A percentile compares a stretch with the other conserved stretches of the same genome.
Conservation (phyloP, 2,888 invertebrate species). For the Elegia similella region DNA sequence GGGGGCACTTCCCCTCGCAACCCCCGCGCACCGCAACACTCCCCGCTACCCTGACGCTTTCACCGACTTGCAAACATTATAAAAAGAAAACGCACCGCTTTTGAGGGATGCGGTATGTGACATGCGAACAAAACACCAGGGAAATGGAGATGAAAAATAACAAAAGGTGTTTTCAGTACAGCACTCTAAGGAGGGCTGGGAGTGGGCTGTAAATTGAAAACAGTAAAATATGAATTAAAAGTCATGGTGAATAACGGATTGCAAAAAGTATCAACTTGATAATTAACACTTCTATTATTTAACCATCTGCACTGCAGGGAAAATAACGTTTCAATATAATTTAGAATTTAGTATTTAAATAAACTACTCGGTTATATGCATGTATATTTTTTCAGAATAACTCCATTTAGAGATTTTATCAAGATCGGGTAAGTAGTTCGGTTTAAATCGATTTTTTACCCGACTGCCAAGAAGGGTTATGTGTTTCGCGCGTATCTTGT, state of each 20-base stretch:
- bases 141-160: conserved; percentile 56
- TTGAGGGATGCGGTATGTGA: conserved; percentile 63
- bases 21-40: conserved; percentile 36
- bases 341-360: too few species aligned
- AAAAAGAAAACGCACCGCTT: conserved; percentile 70
- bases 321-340: too few species aligned
- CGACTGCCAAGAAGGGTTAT: too few species aligned
- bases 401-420: too few species aligned
- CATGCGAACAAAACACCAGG: conserved; percentile 55
- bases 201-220: conserved; percentile 15
- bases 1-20: conserved; percentile 73
- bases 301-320: too few species aligned
- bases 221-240: neutral
- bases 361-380: too few species aligned
- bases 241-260: neutral
- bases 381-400: too few species aligned
- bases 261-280: too few species aligned
- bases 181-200: conserved; percentile 29
- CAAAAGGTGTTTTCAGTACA: conserved; percentile 45
- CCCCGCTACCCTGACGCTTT: conserved; percentile 63
- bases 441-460: too few species aligned
- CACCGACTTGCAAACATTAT: conserved; percentile 72
- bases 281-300: too few species aligned
- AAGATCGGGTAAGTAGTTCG: too few species aligned
- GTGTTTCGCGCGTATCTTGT: too few species aligned